Evolutionary conservation across 2,113 vertebrate genomes (phyloP).

Genomic region (Rhabdomys dilectus): DNA sequence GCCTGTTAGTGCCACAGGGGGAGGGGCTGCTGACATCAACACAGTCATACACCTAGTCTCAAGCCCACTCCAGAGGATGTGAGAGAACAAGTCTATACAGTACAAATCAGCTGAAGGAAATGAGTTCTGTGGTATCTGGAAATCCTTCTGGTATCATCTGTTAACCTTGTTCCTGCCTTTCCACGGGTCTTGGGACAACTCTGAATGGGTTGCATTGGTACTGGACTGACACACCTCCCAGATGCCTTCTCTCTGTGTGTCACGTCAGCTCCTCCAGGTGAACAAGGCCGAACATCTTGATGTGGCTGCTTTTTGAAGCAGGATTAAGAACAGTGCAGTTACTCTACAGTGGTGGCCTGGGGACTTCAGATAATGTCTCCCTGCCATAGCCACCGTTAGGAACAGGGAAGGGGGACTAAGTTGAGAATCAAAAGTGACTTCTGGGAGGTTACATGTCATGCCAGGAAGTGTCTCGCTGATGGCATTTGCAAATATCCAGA

Average conservation of each 20-base stretch:
- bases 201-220: not conserved
- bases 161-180: not conserved
- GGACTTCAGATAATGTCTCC: accelerated
- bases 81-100: accelerated
- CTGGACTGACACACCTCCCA: not conserved
- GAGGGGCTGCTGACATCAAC: not conserved
- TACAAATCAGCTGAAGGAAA: not conserved
- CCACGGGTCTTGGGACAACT: too few relatives aligned
- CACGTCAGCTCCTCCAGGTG: not conserved
- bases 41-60: accelerated
- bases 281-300: not conserved
- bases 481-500: too few relatives aligned
- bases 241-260: not conserved
- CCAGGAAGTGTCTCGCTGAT: accelerated
- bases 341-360: accelerated
- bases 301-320: not conserved
- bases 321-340: accelerated
- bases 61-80: not conserved
- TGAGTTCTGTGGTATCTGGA: too few relatives aligned
- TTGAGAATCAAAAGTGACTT: not conserved
- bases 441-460: accelerated
- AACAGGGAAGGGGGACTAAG: too few relatives aligned
- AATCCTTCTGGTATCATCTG: not conserved
- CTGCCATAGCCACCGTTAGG: accelerated
- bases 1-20: accelerated